These are phyloP conservation scores for Brachirus orientalis DNA, from an alignment of 2,113 vertebrate species.

Conservation along the genomic window DNA sequence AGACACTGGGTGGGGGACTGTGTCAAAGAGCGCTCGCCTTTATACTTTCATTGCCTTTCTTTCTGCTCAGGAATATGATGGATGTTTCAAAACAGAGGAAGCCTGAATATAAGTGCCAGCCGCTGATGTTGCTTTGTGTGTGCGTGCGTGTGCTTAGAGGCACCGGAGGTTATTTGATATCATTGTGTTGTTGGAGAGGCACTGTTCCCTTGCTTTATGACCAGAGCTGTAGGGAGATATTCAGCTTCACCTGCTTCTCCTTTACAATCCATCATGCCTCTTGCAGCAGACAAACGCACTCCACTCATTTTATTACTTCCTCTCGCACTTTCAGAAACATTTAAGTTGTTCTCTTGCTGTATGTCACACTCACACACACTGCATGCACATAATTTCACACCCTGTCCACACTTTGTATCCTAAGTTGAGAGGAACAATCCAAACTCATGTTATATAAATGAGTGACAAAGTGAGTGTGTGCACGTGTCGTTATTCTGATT, in stretches of 20 bases:
- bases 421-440: slow-evolving; percentile 17
- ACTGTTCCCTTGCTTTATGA: slow-evolving; percentile 69
- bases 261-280: slow-evolving; percentile 69
- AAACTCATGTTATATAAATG: slow-evolving; percentile 2
- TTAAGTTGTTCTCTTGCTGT: slow-evolving; percentile 46
- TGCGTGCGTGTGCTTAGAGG: slow-evolving; percentile 37
- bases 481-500: slow-evolving; percentile 17
- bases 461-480: slow-evolving; percentile 3
- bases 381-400: slow-evolving; percentile 30
- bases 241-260: slow-evolving; percentile 69
- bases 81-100: slow-evolving; percentile 68
- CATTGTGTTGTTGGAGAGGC: slow-evolving; percentile 70
- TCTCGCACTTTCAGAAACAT: slow-evolving; percentile 54
- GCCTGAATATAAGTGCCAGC: slow-evolving; percentile 54
- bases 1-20: background rate
- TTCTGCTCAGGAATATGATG: slow-evolving; percentile 58
- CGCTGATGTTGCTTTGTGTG: slow-evolving; percentile 47
- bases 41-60: slow-evolving; percentile 39
- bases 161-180: slow-evolving; percentile 73
- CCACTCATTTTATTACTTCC: slow-evolving; percentile 70
- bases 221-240: slow-evolving; percentile 71
- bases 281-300: slow-evolving; percentile 58
- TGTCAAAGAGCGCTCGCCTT: slow-evolving; percentile 42
- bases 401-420: slow-evolving; percentile 12
- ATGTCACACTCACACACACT: slow-evolving; percentile 16